Evolutionary conservation across 2,797 vertebrate species (phyloP).

Genomic region (Rousettus madagascariensis): DNA sequence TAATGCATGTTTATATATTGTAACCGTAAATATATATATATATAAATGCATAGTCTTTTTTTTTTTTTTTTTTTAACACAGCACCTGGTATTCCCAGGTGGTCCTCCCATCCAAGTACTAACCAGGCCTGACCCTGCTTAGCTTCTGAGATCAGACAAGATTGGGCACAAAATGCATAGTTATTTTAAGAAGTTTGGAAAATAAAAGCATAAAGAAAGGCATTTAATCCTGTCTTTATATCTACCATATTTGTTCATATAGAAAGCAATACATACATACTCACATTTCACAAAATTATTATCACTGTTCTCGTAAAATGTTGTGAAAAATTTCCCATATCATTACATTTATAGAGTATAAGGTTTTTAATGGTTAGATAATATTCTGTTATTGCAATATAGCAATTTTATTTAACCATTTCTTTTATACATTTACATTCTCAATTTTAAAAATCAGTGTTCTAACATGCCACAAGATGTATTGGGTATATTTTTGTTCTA

Average conservation of each 20-base stretch:
- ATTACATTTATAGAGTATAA: slow-evolving; percentile 25
- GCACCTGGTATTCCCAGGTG: too few relatives aligned
- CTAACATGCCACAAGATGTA: slow-evolving; percentile 3
- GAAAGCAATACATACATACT: neutral
- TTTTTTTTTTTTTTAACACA: too few relatives aligned
- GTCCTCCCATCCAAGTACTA: too few relatives aligned
- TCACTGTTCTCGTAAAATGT: neutral
- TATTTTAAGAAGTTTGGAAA: slow-evolving; percentile 14
- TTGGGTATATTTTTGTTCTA: neutral
- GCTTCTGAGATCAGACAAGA: too few relatives aligned
- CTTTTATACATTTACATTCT: neutral
- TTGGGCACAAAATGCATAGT: neutral
- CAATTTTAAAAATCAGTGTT: slow-evolving; percentile 34
- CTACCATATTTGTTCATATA: neutral
- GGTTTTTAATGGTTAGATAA: neutral
- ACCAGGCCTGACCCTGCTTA: too few relatives aligned
- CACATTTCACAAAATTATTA: neutral
- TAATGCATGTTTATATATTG: neutral
- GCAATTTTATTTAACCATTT: slow-evolving; percentile 14
- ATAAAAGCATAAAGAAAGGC: neutral
- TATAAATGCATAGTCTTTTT: neutral
- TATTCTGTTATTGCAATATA: neutral
- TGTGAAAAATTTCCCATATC: neutral
- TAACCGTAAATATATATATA: neutral
- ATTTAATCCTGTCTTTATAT: neutral